phyloP scores from a whole-genome alignment of 2,113 vertebrate species.

The Ellobius talpinus region DNA sequence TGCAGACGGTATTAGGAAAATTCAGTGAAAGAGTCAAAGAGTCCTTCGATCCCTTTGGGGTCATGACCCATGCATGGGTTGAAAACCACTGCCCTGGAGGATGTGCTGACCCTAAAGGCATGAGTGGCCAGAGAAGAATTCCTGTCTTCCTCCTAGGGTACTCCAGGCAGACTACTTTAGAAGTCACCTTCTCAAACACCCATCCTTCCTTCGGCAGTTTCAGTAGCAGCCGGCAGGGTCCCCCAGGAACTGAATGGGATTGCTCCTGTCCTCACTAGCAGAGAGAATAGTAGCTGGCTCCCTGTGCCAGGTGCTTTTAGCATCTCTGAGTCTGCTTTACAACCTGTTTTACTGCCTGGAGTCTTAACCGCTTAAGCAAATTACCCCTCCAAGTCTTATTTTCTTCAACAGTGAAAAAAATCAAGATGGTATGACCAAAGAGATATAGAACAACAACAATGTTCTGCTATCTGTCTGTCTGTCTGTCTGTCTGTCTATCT shows the following conservation, averaged over 20 bases:
- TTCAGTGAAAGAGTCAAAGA: background rate
- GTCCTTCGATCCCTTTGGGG: background rate
- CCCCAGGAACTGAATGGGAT: background rate
- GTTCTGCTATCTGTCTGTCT: fast-evolving
- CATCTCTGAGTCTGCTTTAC: background rate
- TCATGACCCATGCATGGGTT: fast-evolving
- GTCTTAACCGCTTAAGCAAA: background rate
- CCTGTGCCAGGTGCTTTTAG: background rate
- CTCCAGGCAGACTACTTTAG: background rate
- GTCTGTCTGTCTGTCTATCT: fast-evolving
- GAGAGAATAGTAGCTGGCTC: fast-evolving
- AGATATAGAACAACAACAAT: background rate
- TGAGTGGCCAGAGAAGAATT: background rate
- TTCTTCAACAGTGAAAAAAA: background rate
- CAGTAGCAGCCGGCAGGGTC: background rate
- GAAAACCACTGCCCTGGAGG: background rate
- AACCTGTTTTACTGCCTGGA: background rate
- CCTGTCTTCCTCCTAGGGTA: background rate
- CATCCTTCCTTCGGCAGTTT: background rate
- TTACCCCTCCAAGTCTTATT: background rate
- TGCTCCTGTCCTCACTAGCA: background rate
- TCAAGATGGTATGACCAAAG: background rate
- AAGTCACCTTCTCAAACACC: background rate
- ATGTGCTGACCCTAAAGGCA: background rate
- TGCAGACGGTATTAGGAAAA: background rate